Evolutionary conservation across 2,113 vertebrate genomes (phyloP).

Genomic region (Neodon shergylaensis): DNA sequence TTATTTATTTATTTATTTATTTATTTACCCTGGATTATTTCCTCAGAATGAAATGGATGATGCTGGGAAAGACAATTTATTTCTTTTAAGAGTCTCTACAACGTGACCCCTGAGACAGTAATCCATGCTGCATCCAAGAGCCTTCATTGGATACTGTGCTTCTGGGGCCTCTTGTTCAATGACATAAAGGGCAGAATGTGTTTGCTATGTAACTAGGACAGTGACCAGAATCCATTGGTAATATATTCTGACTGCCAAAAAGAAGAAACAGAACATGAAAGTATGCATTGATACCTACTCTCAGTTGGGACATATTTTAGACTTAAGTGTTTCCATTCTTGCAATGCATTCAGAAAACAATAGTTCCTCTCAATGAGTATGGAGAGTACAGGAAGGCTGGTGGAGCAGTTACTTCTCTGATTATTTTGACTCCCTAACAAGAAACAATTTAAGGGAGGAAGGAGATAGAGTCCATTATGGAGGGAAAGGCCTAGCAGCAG

Average conservation of each 20-base stretch:
- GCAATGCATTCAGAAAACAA: background rate
- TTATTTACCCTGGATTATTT: constrained; percentile 58
- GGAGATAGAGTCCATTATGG: background rate
- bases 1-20: constrained; percentile 50
- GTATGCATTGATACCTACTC: background rate
- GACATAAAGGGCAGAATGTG: background rate
- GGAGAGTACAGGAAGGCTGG: background rate
- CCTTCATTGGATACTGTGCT: background rate
- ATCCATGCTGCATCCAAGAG: background rate
- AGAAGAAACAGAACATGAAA: background rate
- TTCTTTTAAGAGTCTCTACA: background rate
- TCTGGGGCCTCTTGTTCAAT: background rate
- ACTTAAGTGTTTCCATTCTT: background rate
- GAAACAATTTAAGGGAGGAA: background rate
- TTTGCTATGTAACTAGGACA: background rate
- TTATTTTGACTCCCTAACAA: background rate
- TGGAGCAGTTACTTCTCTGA: background rate
- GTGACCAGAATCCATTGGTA: background rate
- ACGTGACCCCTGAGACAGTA: background rate
- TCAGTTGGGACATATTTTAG: background rate
- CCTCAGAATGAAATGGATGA: constrained; percentile 67
- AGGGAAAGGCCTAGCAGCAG: background rate
- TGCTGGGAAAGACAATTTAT: background rate
- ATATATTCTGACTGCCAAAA: background rate
- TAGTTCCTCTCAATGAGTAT: background rate